Evolutionary conservation across 1,140 invertebrate genomes (phyloP).

Genomic region (Aleiodes sp.): DNA sequence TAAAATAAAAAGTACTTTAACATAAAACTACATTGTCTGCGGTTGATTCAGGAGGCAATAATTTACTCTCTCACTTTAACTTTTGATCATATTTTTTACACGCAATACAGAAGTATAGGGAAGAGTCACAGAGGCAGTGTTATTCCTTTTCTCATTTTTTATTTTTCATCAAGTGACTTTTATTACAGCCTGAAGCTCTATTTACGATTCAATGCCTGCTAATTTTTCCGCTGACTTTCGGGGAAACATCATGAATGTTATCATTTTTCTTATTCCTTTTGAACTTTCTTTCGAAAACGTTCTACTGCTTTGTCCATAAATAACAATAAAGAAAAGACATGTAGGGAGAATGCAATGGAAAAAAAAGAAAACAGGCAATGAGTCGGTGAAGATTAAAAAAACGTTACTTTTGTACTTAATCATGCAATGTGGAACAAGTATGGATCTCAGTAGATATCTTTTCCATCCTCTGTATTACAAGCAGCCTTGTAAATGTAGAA

Average conservation of each 20-base stretch:
- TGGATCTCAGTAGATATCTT: slow-evolving; percentile 9
- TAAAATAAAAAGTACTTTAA: not conserved
- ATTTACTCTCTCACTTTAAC: not conserved
- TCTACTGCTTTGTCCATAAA: not conserved
- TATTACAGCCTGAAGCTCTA: not conserved
- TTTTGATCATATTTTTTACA: slow-evolving; percentile 15
- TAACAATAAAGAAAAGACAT: not conserved
- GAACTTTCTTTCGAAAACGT: not conserved
- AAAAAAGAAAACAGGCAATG: no score
- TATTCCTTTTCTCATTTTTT: no score
- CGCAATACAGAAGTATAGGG: not conserved
- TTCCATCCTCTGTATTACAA: not conserved
- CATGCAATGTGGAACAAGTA: not conserved
- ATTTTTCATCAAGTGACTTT: not conserved
- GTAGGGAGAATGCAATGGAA: slow-evolving; percentile 22
- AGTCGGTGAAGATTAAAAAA: slow-evolving; percentile 24
- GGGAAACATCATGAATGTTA: slow-evolving; percentile 7
- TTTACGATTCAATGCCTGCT: slow-evolving; percentile 10
- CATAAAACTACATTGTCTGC: slow-evolving; percentile 2
- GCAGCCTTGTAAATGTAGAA: not conserved
- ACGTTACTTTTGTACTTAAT: not conserved
- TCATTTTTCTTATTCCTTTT: not conserved
- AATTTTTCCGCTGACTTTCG: not conserved
- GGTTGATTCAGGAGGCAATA: not conserved
- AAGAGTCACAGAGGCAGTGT: not conserved